These are phyloP conservation scores for Aphidius colemani DNA, from an alignment of 2,888 invertebrate species.

Conservation along the genomic window DNA sequence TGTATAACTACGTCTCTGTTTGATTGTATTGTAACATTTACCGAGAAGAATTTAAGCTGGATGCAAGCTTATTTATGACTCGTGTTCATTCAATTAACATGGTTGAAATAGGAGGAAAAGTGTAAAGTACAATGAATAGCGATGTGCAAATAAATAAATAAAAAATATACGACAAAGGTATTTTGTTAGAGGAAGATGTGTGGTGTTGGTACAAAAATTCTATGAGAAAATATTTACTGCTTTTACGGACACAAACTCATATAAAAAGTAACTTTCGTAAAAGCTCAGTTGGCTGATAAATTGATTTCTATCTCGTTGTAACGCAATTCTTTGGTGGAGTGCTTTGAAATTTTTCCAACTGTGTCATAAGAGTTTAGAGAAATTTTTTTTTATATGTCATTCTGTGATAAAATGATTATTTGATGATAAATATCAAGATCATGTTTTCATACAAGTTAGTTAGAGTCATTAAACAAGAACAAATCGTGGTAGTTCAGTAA, in stretches of 20 bases:
- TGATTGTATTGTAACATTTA: conserved; percentile 12
- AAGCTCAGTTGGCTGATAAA: conserved; percentile 39
- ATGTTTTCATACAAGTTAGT: background rate
- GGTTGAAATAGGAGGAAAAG: conserved; percentile 17
- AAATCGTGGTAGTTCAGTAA: too few species aligned
- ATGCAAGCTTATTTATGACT: conserved; percentile 36
- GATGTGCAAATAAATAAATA: background rate
- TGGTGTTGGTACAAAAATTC: conserved; percentile 4
- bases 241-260: conserved; percentile 14
- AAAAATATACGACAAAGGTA: conserved; percentile 6
- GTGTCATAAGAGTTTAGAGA: conserved; percentile 1
- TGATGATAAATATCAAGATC: background rate
- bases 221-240: conserved; percentile 29
- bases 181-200: background rate
- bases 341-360: conserved; percentile 13
- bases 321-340: conserved; percentile 2
- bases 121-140: conserved; percentile 15
- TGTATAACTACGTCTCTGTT: too few species aligned
- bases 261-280: conserved; percentile 29
- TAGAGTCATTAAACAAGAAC: too few species aligned
- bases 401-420: too few species aligned
- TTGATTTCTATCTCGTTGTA: conserved; percentile 43
- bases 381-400: too few species aligned
- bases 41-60: conserved; percentile 30
- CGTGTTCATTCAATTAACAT: conserved; percentile 39